Conservation (phyloP, 2,113 vertebrate species). For the Psittacara wagleri region DNA sequence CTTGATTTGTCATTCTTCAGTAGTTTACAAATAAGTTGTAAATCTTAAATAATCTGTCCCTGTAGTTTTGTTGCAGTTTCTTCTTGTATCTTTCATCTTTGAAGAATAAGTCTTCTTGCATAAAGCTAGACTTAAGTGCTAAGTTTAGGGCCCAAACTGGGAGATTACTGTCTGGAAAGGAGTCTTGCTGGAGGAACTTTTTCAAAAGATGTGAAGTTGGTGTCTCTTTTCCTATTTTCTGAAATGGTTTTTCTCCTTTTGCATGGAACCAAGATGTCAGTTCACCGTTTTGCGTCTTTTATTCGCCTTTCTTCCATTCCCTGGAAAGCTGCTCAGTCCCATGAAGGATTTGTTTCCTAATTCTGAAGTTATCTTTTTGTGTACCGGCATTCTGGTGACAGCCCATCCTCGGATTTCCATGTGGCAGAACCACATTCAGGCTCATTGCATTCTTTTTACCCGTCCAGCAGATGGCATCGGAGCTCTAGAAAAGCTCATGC, state of each 20-base stretch:
- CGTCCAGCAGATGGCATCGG: slow-evolving; percentile 45
- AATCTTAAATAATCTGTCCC: not conserved
- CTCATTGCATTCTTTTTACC: slow-evolving; percentile 52
- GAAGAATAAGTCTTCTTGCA: not conserved
- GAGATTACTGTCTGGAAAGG: not conserved
- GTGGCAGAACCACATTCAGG: not conserved
- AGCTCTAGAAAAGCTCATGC: slow-evolving; percentile 17
- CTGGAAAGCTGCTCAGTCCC: not conserved
- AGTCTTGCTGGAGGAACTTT: not conserved
- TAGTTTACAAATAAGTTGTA: not conserved
- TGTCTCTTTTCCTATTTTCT: not conserved
- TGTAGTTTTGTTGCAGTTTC: not conserved
- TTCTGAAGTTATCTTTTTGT: not conserved
- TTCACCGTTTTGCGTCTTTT: not conserved
- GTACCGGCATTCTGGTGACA: not conserved
- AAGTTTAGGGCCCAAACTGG: not conserved
- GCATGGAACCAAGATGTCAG: not conserved
- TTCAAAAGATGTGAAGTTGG: not conserved
- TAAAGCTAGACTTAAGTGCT: not conserved
- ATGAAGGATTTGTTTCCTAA: not conserved
- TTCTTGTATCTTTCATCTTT: not conserved
- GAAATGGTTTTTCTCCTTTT: not conserved
- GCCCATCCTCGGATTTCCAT: not conserved
- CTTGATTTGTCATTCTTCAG: not conserved
- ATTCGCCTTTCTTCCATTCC: not conserved